Evolutionary conservation across 2,888 invertebrate species (phyloP), one percentile per base, ranked within the genome.

Genomic region (Rhagophthalmus giganteus): DNA sequence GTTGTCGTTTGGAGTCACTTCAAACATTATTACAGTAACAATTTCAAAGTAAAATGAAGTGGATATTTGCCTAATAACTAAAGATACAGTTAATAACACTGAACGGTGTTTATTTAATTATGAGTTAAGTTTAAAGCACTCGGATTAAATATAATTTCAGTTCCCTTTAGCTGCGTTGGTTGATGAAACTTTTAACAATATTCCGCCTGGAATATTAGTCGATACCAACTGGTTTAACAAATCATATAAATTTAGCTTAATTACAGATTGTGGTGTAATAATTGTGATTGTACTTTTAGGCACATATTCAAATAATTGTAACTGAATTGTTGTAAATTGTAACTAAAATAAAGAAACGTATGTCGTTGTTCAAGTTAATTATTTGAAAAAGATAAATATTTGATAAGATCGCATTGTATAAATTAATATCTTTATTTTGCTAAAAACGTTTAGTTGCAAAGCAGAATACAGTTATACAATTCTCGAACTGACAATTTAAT

Each of bases 1-100:
- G 44, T 46, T 50, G 49, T 44, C 42, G 25, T 33, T 37, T 31
- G 30, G 31, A 38, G 32, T 26, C 38, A 42, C 41, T 42, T 42
- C 32, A 42, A 16, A 16, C 44, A 26, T 45, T 44, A 50, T 50
- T 45, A 33, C 15, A 20, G 20, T 20, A 20, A 20, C 20, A 20
- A 20, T 20, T 20, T 20, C 20, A 7, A 7, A 20, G 20, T 20
- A 20, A 20, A 20, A 20, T 20, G 20, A 20, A 20, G 20, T 7
- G 20, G 20, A 20, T 7, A 20, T 20, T 20, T 20, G 7, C 20
- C 7, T 20, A 20, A 20, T 20, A 20, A 20, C 20, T 20, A 7
- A 5, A n/a, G 3, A 20, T 20, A 20, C 20, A 5, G 20, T 20
- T 20, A 20, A 20, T 20, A 20, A 20, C 20, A 20, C 7, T 20